Evolutionary conservation across 2,888 invertebrate species (phyloP).

Genomic region (Harpalus rufipes): DNA sequence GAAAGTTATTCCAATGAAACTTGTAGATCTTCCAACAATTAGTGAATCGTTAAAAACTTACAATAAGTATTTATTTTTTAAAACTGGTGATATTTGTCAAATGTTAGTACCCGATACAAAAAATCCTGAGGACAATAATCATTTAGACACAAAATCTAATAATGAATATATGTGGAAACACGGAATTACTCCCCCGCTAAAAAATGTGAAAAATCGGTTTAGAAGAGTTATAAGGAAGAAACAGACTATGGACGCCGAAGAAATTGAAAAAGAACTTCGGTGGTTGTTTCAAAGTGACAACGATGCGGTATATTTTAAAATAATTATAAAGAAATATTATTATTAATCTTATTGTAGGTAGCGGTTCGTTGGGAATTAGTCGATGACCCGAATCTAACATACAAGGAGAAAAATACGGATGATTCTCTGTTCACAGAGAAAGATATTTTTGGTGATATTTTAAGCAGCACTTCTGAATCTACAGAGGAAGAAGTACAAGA

Average conservation of each 20-base stretch:
- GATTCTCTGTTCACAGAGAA: slow-evolving; percentile 4
- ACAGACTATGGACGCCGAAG: slow-evolving; percentile 81
- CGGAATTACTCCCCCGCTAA: slow-evolving; percentile 85
- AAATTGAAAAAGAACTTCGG: slow-evolving; percentile 84
- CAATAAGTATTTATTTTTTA: slow-evolving; percentile 84
- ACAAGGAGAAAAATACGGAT: not conserved
- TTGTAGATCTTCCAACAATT: slow-evolving; percentile 83
- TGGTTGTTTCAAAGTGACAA: slow-evolving; percentile 82
- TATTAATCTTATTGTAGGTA: slow-evolving; percentile 44
- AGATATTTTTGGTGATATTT: slow-evolving; percentile 36
- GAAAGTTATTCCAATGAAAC: slow-evolving; percentile 79
- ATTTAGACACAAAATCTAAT: slow-evolving; percentile 67
- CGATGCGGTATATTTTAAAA: slow-evolving; percentile 79
- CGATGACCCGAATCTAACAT: slow-evolving; percentile 18
- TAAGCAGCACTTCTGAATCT: slow-evolving; percentile 10
- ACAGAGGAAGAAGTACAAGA: slow-evolving; percentile 27
- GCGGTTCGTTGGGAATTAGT: slow-evolving; percentile 57
- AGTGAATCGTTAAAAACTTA: slow-evolving; percentile 84
- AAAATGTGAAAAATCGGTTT: slow-evolving; percentile 84
- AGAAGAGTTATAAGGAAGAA: slow-evolving; percentile 80
- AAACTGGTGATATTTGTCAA: slow-evolving; percentile 84
- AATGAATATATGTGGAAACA: slow-evolving; percentile 81
- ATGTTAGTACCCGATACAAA: slow-evolving; percentile 76
- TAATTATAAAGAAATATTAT: slow-evolving; percentile 17
- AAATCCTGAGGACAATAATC: slow-evolving; percentile 72